A percentile compares a stretch with the other conserved stretches of the same genome.
phyloP scores from a whole-genome alignment of 2,797 vertebrate species.

The Uromys caudimaculatus region DNA sequence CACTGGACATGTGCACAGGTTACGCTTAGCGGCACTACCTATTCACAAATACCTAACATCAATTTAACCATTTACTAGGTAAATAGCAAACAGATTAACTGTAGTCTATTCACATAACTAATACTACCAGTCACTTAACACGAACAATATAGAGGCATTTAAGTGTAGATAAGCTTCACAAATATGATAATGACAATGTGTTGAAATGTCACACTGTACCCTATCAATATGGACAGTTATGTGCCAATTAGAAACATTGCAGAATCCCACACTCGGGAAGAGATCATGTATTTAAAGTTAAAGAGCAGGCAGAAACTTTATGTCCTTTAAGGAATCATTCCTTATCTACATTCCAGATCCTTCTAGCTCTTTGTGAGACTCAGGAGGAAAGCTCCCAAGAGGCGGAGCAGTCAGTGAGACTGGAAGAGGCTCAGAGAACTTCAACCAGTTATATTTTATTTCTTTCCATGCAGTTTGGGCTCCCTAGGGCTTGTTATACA shows the following conservation, averaged over 20 bases:
- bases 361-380: not conserved
- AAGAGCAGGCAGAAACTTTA: not conserved
- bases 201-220: not conserved
- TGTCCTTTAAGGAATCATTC: not conserved
- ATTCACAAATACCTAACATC: not conserved
- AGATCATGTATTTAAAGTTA: not conserved
- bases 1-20: not conserved
- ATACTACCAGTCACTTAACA: not conserved
- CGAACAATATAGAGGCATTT: not conserved
- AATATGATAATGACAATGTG: not conserved
- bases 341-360: not conserved
- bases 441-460: not conserved
- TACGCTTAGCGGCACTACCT: not conserved
- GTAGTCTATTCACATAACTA: not conserved
- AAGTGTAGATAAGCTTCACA: not conserved
- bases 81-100: constrained; percentile 1
- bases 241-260: not conserved
- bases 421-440: not conserved
- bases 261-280: not conserved
- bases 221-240: not conserved
- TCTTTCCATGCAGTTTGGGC: not conserved
- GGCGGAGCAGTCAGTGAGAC: not conserved
- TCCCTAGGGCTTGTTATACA: not conserved
- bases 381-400: not conserved
- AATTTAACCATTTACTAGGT: not conserved